Evolutionary conservation across 2,113 vertebrate species (phyloP).

Genomic region (Phocoena phocoena): DNA sequence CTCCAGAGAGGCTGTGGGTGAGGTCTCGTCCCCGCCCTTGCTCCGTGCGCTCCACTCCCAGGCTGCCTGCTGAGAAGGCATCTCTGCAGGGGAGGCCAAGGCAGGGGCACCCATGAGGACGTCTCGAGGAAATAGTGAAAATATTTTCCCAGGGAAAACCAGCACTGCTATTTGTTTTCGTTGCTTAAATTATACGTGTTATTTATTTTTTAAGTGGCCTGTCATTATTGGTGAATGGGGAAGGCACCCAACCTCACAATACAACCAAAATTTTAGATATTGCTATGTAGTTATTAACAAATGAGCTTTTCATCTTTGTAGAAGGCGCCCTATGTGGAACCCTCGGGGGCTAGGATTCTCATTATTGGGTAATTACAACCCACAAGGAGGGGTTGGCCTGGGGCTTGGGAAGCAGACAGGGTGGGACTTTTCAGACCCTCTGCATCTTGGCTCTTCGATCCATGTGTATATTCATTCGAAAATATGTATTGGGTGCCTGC

Average conservation of each 20-base stretch:
- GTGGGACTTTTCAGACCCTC: neutral
- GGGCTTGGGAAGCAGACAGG: neutral
- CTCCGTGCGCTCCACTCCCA: neutral
- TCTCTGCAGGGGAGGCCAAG: conserved; percentile 71
- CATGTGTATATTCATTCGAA: neutral
- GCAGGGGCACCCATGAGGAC: conserved; percentile 43
- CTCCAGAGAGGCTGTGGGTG: neutral
- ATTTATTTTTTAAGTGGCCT: conserved; percentile 77
- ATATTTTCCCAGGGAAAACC: conserved; percentile 70
- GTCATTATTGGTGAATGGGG: conserved; percentile 78
- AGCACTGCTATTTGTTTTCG: conserved; percentile 69
- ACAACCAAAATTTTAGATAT: conserved; percentile 66
- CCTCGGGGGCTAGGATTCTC: neutral
- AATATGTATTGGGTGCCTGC: neutral
- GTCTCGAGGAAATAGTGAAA: conserved; percentile 40
- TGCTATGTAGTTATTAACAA: conserved; percentile 65
- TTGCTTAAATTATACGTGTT: conserved; percentile 77
- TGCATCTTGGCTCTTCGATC: neutral
- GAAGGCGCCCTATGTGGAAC: neutral
- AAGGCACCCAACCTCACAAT: conserved; percentile 61
- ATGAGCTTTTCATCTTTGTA: conserved; percentile 62
- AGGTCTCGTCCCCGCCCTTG: neutral
- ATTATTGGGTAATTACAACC: conserved; percentile 31
- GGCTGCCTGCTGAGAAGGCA: conserved; percentile 7
- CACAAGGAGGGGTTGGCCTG: neutral